Percentiles rank a stretch among this genome's conserved stretches.
Evolutionary conservation across 2,888 invertebrate species (phyloP).

Genomic region (Trissoscelio sp.): DNA sequence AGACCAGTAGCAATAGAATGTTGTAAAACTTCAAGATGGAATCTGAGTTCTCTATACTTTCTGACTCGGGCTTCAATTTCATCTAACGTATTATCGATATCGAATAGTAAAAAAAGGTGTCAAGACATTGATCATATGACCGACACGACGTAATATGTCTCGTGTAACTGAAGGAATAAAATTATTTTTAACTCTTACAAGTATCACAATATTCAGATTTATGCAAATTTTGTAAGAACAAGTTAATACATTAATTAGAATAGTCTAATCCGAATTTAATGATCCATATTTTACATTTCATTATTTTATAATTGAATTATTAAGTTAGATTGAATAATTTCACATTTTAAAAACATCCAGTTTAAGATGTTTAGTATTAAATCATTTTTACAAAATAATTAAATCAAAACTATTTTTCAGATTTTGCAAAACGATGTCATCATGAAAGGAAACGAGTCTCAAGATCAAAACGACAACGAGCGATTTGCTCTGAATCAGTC

Average conservation of each 20-base stretch:
- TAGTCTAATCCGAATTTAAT: neutral
- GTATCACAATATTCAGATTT: slow-evolving; percentile 27
- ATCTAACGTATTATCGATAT: slow-evolving; percentile 62
- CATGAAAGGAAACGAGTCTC: slow-evolving; percentile 87
- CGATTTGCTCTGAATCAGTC: slow-evolving; percentile 87
- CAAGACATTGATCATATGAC: slow-evolving; percentile 52
- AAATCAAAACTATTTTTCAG: no score
- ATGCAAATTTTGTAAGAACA: neutral
- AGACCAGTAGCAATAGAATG: slow-evolving; percentile 21
- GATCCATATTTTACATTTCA: no score
- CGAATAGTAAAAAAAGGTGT: slow-evolving; percentile 59
- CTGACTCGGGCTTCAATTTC: slow-evolving; percentile 53
- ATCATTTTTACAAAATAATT: no score
- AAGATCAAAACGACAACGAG: slow-evolving; percentile 86
- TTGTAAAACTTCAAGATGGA: slow-evolving; percentile 39
- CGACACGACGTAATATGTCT: slow-evolving; percentile 47
- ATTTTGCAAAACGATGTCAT: slow-evolving; percentile 91
- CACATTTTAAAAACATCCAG: no score
- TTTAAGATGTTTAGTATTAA: no score
- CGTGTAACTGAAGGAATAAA: slow-evolving; percentile 40
- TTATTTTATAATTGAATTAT: no score
- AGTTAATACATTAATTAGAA: neutral
- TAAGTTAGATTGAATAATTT: no score
- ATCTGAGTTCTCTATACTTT: slow-evolving; percentile 41
- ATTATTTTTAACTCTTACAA: slow-evolving; percentile 20